Percentiles rank a stretch among this genome's conserved stretches.
Conservation (phyloP, 2,113 vertebrate genomes). For the Elgaria multicarinata region DNA sequence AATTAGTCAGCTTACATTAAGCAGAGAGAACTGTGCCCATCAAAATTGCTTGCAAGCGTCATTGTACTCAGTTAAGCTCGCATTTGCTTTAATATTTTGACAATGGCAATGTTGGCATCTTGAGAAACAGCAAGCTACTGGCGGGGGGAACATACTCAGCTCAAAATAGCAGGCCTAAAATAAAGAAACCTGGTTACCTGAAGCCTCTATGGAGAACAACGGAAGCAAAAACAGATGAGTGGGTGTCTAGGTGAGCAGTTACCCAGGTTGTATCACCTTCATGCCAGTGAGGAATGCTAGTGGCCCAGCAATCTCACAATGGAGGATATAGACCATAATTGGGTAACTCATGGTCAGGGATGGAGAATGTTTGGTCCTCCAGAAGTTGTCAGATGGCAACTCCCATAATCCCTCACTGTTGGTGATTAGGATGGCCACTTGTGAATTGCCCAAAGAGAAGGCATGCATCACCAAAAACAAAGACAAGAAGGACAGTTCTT, state of each 20-base stretch:
- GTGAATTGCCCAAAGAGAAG: too few species aligned
- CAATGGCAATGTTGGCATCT: background rate
- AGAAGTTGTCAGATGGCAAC: too few species aligned
- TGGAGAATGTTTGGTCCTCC: background rate
- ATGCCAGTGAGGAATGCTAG: background rate
- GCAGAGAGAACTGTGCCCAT: conserved; percentile 9
- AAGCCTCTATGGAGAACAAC: background rate
- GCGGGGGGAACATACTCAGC: background rate
- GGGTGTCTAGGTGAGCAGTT: background rate
- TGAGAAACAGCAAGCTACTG: background rate
- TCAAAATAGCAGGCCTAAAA: background rate
- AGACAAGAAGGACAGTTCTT: too few species aligned
- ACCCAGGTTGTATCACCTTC: background rate
- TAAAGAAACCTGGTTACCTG: background rate
- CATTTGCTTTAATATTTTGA: conserved; percentile 13
- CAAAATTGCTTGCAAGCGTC: conserved; percentile 36
- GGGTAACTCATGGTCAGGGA: background rate
- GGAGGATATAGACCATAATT: background rate
- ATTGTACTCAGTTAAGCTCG: conserved; percentile 50
- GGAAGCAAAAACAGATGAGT: background rate
- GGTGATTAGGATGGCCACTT: too few species aligned
- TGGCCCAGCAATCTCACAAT: background rate
- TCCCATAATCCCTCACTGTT: too few species aligned
- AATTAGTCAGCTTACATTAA: conserved; percentile 27
- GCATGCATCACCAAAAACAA: too few species aligned